Percentiles rank a stretch among this genome's conserved stretches.
phyloP scores from a whole-genome alignment of 2,888 invertebrate species.

The Physocephala rufipes region DNA sequence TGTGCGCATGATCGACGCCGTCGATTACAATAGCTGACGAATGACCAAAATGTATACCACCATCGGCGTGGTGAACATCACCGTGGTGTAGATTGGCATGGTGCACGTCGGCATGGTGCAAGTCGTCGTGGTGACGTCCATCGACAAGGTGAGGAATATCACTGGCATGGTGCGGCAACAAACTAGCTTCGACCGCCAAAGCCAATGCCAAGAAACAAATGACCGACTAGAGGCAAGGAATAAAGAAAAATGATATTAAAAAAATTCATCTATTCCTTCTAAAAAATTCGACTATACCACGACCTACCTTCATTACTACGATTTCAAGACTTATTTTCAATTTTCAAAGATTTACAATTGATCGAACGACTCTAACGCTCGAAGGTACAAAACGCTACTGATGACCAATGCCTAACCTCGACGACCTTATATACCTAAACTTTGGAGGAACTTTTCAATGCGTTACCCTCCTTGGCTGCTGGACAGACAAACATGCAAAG shows the following conservation, averaged over 20 bases:
- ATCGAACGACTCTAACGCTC: slow-evolving; percentile 53
- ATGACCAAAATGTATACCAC: slow-evolving; percentile 50
- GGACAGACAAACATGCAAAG: slow-evolving; percentile 50
- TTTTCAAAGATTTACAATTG: slow-evolving; percentile 53
- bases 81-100: slow-evolving; percentile 49
- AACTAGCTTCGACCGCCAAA: slow-evolving; percentile 56
- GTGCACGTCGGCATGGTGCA: slow-evolving; percentile 42
- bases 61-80: slow-evolving; percentile 52
- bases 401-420: slow-evolving; percentile 48
- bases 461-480: slow-evolving; percentile 39
- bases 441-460: too few species aligned
- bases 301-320: slow-evolving; percentile 61
- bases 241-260: not conserved
- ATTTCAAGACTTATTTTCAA: slow-evolving; percentile 59
- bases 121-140: slow-evolving; percentile 45
- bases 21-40: slow-evolving; percentile 59
- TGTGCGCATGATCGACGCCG: slow-evolving; percentile 49
- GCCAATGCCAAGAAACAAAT: slow-evolving; percentile 60
- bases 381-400: slow-evolving; percentile 55
- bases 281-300: slow-evolving; percentile 47
- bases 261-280: not conserved
- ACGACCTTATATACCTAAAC: slow-evolving; percentile 62
- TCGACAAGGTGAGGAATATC: slow-evolving; percentile 47
- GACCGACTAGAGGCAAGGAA: slow-evolving; percentile 48
- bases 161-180: slow-evolving; percentile 59